phyloP scores from a whole-genome alignment of 2,888 invertebrate species.

The Formica aserva region DNA sequence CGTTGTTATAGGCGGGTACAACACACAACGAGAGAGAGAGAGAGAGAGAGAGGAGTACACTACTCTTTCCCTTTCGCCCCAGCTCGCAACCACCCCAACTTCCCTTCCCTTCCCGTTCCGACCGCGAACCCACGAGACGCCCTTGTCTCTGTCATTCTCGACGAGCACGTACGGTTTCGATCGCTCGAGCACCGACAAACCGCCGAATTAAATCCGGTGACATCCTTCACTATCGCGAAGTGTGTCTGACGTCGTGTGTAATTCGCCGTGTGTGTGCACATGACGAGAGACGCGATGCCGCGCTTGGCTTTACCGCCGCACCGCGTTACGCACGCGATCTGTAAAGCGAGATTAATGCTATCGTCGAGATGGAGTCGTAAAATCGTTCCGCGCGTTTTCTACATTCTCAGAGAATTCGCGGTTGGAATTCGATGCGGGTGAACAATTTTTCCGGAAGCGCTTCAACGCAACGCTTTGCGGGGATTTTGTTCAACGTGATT shows the following conservation, averaged over 20 bases:
- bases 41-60: background rate
- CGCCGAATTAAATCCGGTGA: constrained; percentile 56
- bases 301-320: constrained; percentile 29
- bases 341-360: constrained; percentile 17
- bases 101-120: background rate
- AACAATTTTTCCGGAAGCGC: background rate
- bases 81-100: background rate
- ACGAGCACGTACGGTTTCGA: constrained; percentile 40
- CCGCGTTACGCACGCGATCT: constrained; percentile 37
- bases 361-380: constrained; percentile 28
- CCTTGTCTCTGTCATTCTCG: constrained; percentile 47
- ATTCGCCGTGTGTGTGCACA: constrained; percentile 38
- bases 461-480: background rate
- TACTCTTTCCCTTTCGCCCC: background rate
- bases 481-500: background rate
- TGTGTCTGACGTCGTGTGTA: constrained; percentile 58
- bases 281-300: constrained; percentile 43
- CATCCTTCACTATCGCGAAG: constrained; percentile 57
- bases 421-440: constrained; percentile 4
- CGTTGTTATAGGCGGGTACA: constrained; percentile 21
- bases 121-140: constrained; percentile 15
- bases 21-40: constrained; percentile 36
- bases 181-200: constrained; percentile 52
- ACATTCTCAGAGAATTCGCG: background rate
- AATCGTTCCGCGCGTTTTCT: constrained; percentile 16